A percentile compares a stretch with the other conserved stretches of the same genome.
Evolutionary conservation across 2,888 invertebrate genomes (phyloP).

Genomic region (Pristionchus fissidentatus): DNA sequence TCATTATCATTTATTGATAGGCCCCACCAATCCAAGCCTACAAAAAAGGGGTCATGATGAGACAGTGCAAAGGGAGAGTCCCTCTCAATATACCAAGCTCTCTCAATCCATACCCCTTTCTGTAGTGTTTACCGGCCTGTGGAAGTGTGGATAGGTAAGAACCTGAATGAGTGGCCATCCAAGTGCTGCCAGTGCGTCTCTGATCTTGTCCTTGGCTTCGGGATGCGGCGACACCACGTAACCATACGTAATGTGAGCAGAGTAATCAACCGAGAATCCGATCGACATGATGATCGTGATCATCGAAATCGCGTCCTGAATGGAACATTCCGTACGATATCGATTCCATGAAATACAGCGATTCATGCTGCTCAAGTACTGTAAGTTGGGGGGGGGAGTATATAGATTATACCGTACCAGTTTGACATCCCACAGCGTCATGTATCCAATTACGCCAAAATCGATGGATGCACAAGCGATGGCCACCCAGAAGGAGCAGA

Average conservation of each 20-base stretch:
- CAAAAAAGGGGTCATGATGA: neutral
- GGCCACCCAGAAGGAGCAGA: conserved; percentile 94
- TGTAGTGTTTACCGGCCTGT: neutral
- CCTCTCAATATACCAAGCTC: no score
- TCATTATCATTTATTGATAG: no score
- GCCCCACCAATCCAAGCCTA: no score
- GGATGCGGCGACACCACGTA: conserved; percentile 69
- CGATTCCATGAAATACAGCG: neutral
- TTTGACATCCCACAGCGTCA: conserved; percentile 95
- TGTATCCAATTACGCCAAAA: conserved; percentile 92
- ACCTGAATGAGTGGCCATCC: conserved; percentile 88
- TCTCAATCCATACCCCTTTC: no score
- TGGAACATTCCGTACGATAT: conserved; percentile 57
- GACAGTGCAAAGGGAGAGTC: neutral
- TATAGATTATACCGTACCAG: conserved; percentile 79
- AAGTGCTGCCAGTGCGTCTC: conserved; percentile 88
- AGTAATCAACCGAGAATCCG: conserved; percentile 95
- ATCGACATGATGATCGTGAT: conserved; percentile 90
- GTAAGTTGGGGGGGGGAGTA: neutral
- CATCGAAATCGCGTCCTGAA: conserved; percentile 83
- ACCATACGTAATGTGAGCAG: conserved; percentile 80
- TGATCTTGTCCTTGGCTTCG: conserved; percentile 79
- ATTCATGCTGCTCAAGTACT: neutral
- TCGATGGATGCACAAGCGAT: conserved; percentile 94
- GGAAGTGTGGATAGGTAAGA: conserved; percentile 77